phyloP scores from a whole-genome alignment of 64 coral and sea anemone species.

The Montipora sp. region DNA sequence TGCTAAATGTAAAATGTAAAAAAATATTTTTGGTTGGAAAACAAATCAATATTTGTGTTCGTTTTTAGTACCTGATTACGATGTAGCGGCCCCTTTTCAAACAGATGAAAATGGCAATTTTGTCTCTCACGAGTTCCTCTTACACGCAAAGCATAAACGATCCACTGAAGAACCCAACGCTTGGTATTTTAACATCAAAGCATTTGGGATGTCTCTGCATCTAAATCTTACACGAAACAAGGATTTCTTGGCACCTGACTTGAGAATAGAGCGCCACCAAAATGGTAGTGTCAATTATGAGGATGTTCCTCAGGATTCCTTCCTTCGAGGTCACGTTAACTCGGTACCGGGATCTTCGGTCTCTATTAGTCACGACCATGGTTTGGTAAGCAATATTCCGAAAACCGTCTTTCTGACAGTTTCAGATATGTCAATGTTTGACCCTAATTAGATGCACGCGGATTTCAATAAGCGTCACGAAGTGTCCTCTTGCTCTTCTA shows the following conservation, averaged over 20 bases:
- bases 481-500: too few relatives aligned
- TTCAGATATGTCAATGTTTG: too few relatives aligned
- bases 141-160: slow-evolving; percentile 44
- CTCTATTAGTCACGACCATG: slow-evolving; percentile 44
- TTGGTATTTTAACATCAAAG: slow-evolving; percentile 74
- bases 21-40: neutral
- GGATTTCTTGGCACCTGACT: slow-evolving; percentile 33
- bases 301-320: slow-evolving; percentile 17
- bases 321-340: slow-evolving; percentile 57
- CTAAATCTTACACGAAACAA: slow-evolving; percentile 60
- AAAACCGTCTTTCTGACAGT: neutral
- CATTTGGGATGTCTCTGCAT: slow-evolving; percentile 61
- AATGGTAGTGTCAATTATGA: slow-evolving; percentile 60
- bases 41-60: neutral
- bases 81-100: slow-evolving; percentile 55
- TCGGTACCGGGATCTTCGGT: slow-evolving; percentile 46
- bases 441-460: neutral
- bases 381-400: slow-evolving; percentile 51
- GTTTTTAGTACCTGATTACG: slow-evolving; percentile 65
- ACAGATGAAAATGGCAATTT: slow-evolving; percentile 55
- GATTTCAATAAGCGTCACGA: too few relatives aligned
- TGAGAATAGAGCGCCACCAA: slow-evolving; percentile 47
- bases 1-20: too few relatives aligned
- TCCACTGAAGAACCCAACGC: slow-evolving; percentile 6
- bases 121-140: slow-evolving; percentile 51